phyloP scores from a whole-genome alignment of 1,140 invertebrate species.

The Galleria mellonella region DNA sequence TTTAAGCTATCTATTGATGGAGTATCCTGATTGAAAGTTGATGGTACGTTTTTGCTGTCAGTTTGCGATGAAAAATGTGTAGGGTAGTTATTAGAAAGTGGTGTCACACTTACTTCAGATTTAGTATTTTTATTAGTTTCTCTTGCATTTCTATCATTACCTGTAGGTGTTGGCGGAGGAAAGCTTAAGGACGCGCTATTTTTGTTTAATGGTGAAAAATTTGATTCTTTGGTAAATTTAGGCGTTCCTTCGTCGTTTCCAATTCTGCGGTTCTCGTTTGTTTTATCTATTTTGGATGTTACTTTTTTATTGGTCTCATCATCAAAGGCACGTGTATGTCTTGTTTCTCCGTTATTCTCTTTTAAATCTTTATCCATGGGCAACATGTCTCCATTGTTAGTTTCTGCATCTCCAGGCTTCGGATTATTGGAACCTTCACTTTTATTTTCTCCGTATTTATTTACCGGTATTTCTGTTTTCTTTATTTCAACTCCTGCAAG shows the following conservation, averaged over 20 bases:
- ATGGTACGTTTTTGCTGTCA: too few relatives aligned
- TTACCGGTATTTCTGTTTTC: too few relatives aligned
- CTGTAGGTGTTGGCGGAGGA: not conserved
- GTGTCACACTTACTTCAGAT: not conserved
- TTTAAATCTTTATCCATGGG: not conserved
- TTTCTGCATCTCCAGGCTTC: not conserved
- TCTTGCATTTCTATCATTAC: not conserved
- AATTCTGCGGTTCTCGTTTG: slow-evolving; percentile 1
- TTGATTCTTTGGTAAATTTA: not conserved
- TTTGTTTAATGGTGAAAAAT: not conserved
- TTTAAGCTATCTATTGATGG: too few relatives aligned
- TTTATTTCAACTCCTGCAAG: too few relatives aligned
- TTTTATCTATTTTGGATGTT: not conserved
- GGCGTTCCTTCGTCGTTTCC: not conserved
- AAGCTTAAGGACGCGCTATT: not conserved
- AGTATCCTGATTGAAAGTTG: too few relatives aligned
- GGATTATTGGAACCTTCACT: too few relatives aligned
- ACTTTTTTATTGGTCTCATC: too few relatives aligned
- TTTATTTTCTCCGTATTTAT: too few relatives aligned
- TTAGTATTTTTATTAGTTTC: not conserved
- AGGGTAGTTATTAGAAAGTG: not conserved
- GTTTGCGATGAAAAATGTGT: too few relatives aligned
- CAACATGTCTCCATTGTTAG: not conserved
- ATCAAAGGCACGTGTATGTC: not conserved
- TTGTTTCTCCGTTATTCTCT: not conserved